Evolutionary conservation across 2,113 vertebrate genomes (phyloP), one percentile per base, ranked within the genome.

Genomic region (Myiozetetes cayanensis): DNA sequence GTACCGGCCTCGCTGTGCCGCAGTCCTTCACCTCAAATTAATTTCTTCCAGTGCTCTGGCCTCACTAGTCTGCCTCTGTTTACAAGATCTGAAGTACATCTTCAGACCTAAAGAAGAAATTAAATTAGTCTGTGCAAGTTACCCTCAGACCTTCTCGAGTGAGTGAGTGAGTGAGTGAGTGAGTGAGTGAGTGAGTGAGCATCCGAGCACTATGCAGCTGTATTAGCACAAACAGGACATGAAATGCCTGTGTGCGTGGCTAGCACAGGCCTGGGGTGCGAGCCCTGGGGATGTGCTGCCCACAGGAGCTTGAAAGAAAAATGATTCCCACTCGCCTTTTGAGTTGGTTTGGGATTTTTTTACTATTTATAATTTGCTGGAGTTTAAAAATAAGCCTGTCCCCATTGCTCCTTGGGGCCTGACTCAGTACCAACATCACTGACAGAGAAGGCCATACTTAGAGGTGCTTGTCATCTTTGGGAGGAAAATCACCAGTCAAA

Each of bases 341-440:
- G 23, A 23, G 5, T 44, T 68, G 24, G 47, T 35, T 92, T 76
- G 59, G 39, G 28, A 44, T 9, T 50, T 44, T 74, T 74, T 71
- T 61, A 16, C 62, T 77, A 10, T 58, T 83, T 55, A 59, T 79
- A 53, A n/a, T 88, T 35, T 2, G 13, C 33, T 50, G 19, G 30
- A 66, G 71, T 87, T 92, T 85, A 63, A 87, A 89, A 94, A 95
- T 67, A 87, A 90, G 50, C 43, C 35, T 59, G 53, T 70, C 37
- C 74, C 79, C 30, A 2, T 53, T 76, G 59, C 78, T 87, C 14
- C 61, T 27, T 43, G n/a, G 49, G 43, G 31, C 52, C 67, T 85
- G 49, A 76, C 55, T 79, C 7, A 3, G 31, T 80, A 80, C 39
- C n/a, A 74, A 3, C 63, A 81, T 5, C 43, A 27, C 35, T 55